Evolutionary conservation across 2,888 invertebrate genomes (phyloP), one percentile per base, ranked within the genome.

Genomic region (Chrysolina americana): DNA sequence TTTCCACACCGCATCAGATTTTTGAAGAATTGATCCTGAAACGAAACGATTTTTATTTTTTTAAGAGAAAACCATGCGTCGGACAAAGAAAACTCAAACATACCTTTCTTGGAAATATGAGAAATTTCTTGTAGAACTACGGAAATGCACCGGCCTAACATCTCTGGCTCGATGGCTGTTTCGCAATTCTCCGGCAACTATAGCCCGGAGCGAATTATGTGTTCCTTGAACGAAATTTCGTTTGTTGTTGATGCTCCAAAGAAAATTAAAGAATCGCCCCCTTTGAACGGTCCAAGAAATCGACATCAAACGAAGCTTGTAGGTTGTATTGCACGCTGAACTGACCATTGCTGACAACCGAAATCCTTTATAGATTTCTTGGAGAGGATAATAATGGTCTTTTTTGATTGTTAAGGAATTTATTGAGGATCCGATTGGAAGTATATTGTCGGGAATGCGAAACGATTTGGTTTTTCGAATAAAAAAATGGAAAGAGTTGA

Each of bases 271-370:
- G 74, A 78, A 74, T 77, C 70, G 71, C 59, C 66, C 71, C 68
- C 70, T 73, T 71, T 70, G 74, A 75, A 48, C 71, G 70, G 68
- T 64, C 68, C 73, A 69, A 75, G 71, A 73, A 77, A 72, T 65
- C 71, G 50, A 76, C 76, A 77, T 78, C 78, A 78, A 78, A 78
- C 71, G 73, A 48, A 68, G n/a, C 56, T 65, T 64, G 69, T 28
- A 71, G 69, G 71, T 70, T 68, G 65, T 72, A 75, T 76, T 70
- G 73, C 73, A 73, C 70, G 73, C 75, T 36, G 68, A 50, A 71
- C 70, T 75, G 75, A 73, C 73, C 78, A 75, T 56, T 70, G 72
- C 72, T 71, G 74, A 74, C 75, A 75, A 47, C 63, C 65, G 21
- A 68, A 65, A 28, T 70, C 75, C 72, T 66, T 68, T 72, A 72